A percentile compares a stretch with the other conserved stretches of the same genome.
Evolutionary conservation across 2,797 vertebrate species (phyloP).

Genomic region (Threskiornis aethiopicus): DNA sequence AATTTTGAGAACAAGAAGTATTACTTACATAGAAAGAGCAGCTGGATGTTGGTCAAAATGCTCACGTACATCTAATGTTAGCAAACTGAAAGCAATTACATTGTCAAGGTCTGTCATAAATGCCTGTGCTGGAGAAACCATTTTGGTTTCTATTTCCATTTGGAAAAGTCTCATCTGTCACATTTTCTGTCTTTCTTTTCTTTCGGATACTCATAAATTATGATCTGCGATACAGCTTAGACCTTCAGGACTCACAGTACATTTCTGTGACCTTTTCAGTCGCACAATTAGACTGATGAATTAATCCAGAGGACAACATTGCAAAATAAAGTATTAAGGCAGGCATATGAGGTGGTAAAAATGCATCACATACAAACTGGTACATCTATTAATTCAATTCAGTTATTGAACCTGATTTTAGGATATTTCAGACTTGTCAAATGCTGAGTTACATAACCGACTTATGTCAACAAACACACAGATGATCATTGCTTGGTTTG

Average conservation of each 20-base stretch:
- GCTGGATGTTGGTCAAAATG: not conserved
- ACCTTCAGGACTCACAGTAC: not conserved
- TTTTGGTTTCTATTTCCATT: not conserved
- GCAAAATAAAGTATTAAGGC: not conserved
- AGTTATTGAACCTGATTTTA: not conserved
- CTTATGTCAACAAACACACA: not conserved
- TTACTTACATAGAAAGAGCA: not conserved
- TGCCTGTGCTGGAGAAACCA: not conserved
- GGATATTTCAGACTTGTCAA: not conserved
- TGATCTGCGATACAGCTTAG: not conserved
- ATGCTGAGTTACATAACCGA: rapidly evolving
- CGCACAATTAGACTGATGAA: not conserved
- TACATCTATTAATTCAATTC: not conserved
- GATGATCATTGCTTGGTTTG: not conserved
- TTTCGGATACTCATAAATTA: not conserved
- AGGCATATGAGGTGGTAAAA: not conserved
- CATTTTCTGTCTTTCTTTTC: not conserved
- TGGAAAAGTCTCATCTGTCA: not conserved
- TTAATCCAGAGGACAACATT: not conserved
- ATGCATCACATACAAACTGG: not conserved
- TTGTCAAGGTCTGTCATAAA: not conserved
- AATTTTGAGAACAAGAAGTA: not conserved
- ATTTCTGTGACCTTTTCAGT: not conserved
- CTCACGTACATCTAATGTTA: not conserved
- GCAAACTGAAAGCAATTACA: not conserved